phyloP scores from a whole-genome alignment of 2,113 vertebrate species.

The Chloropsis hardwickii region DNA sequence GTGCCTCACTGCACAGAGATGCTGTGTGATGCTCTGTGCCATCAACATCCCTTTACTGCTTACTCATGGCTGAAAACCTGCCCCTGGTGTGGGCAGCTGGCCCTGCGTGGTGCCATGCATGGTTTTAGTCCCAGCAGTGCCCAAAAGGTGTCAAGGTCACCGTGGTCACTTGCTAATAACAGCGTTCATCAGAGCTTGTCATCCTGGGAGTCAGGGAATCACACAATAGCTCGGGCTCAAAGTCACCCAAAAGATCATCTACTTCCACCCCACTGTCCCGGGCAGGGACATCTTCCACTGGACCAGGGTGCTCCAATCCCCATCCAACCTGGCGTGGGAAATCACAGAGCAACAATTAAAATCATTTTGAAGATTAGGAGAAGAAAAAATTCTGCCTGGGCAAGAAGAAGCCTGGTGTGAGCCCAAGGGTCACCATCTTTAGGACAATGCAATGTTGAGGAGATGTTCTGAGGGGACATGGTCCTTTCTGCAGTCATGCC shows the following conservation, averaged over 20 bases:
- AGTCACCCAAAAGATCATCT: neutral
- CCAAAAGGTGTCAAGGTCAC: neutral
- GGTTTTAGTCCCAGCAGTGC: neutral
- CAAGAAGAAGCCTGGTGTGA: neutral
- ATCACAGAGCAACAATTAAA: neutral
- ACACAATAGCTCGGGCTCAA: neutral
- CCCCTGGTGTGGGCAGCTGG: neutral
- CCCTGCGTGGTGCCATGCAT: neutral
- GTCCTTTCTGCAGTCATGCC: neutral
- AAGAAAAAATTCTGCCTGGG: neutral
- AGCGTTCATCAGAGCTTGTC: neutral
- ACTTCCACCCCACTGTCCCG: accelerated
- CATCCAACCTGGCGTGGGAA: neutral
- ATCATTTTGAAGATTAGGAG: neutral
- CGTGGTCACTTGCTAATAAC: neutral
- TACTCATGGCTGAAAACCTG: neutral
- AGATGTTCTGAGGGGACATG: neutral
- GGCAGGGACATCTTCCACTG: neutral
- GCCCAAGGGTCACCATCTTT: neutral
- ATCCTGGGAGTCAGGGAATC: neutral
- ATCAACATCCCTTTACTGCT: neutral
- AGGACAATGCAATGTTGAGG: neutral
- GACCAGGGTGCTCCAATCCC: neutral
- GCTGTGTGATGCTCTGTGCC: neutral
- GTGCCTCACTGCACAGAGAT: neutral